Percentiles rank a stretch among this genome's conserved stretches.
Evolutionary conservation across 2,113 vertebrate species (phyloP).

Genomic region (Cygnus buccinator): DNA sequence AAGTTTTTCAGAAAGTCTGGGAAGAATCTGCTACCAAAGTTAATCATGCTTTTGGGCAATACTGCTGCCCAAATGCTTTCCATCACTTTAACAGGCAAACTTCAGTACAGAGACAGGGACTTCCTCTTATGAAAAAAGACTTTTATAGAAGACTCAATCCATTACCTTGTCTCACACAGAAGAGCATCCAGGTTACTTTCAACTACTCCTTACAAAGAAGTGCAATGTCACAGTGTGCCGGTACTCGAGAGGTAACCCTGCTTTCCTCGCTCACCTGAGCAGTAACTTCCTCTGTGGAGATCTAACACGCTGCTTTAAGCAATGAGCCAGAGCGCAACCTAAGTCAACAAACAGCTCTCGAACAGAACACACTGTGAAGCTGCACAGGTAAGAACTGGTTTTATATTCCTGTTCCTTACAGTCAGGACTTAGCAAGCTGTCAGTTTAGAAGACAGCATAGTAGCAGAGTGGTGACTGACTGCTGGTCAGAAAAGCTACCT

Average conservation of each 20-base stretch:
- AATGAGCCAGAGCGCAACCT: constrained; percentile 11
- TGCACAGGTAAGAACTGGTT: neutral
- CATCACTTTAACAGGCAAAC: neutral
- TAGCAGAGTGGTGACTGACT: neutral
- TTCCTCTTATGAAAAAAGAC: neutral
- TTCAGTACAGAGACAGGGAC: neutral
- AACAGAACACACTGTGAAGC: neutral
- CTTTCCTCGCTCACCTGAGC: constrained; percentile 16
- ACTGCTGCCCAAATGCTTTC: neutral
- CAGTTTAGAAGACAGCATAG: neutral
- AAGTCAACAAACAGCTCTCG: constrained; percentile 3
- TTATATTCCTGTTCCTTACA: neutral
- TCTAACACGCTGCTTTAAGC: neutral
- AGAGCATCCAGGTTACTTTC: neutral
- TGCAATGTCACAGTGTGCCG: neutral
- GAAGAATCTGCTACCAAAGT: neutral
- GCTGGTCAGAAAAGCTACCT: neutral
- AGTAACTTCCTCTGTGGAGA: neutral
- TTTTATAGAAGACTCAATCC: neutral
- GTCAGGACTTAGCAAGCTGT: neutral
- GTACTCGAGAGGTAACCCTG: neutral
- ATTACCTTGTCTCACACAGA: neutral
- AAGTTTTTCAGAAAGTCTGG: neutral
- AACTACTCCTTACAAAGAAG: neutral
- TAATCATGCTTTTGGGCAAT: neutral